phyloP scores from a whole-genome alignment of 2,797 vertebrate genomes.

The Phoebastria nigripes region DNA sequence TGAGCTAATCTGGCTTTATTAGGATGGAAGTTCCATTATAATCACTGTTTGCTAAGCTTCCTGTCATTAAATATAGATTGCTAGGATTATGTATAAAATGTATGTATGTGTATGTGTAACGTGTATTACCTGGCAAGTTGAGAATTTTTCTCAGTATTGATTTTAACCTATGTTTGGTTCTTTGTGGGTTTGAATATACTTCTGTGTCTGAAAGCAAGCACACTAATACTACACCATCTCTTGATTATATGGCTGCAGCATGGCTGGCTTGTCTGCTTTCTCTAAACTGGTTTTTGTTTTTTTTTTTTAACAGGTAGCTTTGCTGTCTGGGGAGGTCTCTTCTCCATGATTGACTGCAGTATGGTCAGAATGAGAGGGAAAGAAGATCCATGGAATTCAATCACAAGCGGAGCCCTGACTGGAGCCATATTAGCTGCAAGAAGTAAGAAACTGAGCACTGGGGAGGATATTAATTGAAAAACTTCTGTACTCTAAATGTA shows the following conservation, averaged over 20 bases:
- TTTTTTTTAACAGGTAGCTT: conserved; percentile 84
- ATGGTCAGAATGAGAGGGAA: conserved; percentile 93
- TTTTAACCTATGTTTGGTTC: not conserved
- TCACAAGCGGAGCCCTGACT: conserved; percentile 95
- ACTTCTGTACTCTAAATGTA: not conserved
- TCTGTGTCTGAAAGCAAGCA: not conserved
- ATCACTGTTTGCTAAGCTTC: not conserved
- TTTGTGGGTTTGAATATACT: not conserved
- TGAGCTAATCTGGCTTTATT: not conserved
- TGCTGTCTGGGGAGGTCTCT: conserved; percentile 96
- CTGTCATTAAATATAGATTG: not conserved
- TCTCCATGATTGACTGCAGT: conserved; percentile 97
- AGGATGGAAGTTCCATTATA: not conserved
- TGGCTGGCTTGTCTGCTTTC: not conserved
- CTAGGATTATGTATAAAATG: not conserved
- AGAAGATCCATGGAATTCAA: conserved; percentile 98
- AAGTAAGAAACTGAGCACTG: conserved; percentile 82
- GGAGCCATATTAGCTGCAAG: conserved; percentile 96
- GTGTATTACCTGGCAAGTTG: not conserved
- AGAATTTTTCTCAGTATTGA: not conserved
- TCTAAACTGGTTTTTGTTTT: not conserved
- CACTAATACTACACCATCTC: not conserved
- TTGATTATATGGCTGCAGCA: fast-evolving
- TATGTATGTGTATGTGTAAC: no score
- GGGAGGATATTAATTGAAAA: not conserved